Base-by-base conservation (phyloP, 2,797 vertebrate species). In the Caiman crocodilus region DNA sequence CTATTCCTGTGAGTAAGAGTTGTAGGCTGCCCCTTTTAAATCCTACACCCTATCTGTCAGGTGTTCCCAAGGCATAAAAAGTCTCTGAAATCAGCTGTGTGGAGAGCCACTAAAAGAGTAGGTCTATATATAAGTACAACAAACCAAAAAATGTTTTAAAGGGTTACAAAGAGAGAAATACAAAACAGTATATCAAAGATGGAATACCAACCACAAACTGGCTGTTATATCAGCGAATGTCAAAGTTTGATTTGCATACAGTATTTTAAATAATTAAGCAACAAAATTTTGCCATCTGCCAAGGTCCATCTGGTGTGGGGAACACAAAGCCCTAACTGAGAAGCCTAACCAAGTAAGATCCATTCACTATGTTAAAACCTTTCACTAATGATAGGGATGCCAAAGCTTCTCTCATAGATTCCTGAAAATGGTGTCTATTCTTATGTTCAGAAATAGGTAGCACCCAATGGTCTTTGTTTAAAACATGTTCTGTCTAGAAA, bases 261-360 rank as follows among this genome's bases (percentile, higher is more conserved):
- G 78, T 25, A 73, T 89, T 94, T 87, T 90, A 90, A 96, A 96
- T 93, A 93, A 96, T 95, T 94, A 79, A 96, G 71, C 17, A 60
- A 90, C 35, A 67, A 92, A 96, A 94, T 88, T 85, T 90, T 94
- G 75, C 95, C 96, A 95, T 96, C 95, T 96, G 92, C 94, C 85
- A 92, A 85, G 2, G 1, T 94, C 95, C 92, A 91, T 94, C 94
- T 96, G 95, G 87, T 92, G 87, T 84, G 60, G 82, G 77, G 90
- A 95, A 58, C 90, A 90, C 89, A 94, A 93, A 93, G 89, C 87
- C 92, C 94, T 69, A 50, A 84, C 28, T 60, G 77, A 90, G 85
- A 92, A 94, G 65, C 58, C 6, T 1, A 59, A 32, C 76, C 0
- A 0, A 91, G 83, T 74, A 79, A 82, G 85, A 89, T 67, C 75